Percentiles rank a stretch among this genome's conserved stretches.
Conservation (phyloP, 2,797 vertebrate species). For the Limnodromus scolopaceus region DNA sequence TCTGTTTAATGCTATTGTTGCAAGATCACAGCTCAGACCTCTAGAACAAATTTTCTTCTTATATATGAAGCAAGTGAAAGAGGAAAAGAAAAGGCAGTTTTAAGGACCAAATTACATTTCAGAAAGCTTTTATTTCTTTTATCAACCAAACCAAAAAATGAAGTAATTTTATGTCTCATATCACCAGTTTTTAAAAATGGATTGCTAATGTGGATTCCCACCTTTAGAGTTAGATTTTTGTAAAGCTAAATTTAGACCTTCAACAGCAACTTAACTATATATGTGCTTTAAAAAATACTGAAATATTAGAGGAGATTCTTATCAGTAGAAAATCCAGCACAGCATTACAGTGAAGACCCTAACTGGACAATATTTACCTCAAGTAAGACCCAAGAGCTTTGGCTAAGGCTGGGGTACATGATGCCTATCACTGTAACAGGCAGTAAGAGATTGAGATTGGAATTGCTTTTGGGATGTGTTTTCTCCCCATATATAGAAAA, state of each 20-base stretch:
- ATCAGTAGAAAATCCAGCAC: not conserved
- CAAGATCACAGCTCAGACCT: not conserved
- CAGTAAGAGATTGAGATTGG: not conserved
- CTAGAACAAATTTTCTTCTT: not conserved
- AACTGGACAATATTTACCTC: not conserved
- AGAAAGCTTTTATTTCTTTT: not conserved
- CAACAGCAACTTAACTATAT: not conserved
- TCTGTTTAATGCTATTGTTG: not conserved
- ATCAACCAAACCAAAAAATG: not conserved
- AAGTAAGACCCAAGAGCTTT: not conserved
- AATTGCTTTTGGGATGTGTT: not conserved
- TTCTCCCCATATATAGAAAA: not conserved
- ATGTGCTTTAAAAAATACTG: not conserved
- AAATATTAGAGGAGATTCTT: not conserved
- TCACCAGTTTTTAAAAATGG: not conserved
- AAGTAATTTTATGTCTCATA: not conserved
- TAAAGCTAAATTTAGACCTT: not conserved
- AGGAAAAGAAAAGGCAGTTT: not conserved
- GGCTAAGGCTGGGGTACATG: not conserved
- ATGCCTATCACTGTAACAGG: rapidly evolving
- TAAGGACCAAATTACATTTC: not conserved
- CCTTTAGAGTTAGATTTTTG: not conserved
- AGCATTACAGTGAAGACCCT: not conserved
- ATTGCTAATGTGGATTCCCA: not conserved
- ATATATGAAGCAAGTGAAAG: not conserved